phyloP scores from a whole-genome alignment of 2,113 vertebrate species.

The Centropus unirufus region DNA sequence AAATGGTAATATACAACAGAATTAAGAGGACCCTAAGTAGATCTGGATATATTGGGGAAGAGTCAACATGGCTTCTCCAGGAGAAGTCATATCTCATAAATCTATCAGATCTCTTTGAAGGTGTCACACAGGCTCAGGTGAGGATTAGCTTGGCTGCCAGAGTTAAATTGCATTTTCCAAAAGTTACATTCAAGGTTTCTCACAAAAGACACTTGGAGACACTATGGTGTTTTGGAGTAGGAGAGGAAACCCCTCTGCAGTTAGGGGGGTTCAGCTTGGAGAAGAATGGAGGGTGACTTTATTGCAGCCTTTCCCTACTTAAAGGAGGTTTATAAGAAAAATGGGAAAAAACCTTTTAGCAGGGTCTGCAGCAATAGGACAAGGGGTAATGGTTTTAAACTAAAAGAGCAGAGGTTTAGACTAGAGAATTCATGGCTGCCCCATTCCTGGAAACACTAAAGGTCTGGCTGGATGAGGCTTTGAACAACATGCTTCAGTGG shows the following conservation, averaged over 20 bases:
- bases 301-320: too few relatives aligned
- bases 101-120: background rate
- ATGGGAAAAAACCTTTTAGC: too few relatives aligned
- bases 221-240: background rate
- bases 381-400: too few relatives aligned
- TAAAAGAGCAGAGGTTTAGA: too few relatives aligned
- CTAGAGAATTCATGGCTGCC: too few relatives aligned
- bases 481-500: too few relatives aligned
- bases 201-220: background rate
- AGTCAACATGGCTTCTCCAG: background rate
- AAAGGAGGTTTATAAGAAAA: too few relatives aligned
- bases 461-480: too few relatives aligned
- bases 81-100: background rate
- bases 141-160: background rate
- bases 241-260: background rate
- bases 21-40: background rate
- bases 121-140: background rate
- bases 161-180: background rate
- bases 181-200: background rate
- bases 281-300: too few relatives aligned
- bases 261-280: too few relatives aligned
- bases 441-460: too few relatives aligned
- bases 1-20: background rate
- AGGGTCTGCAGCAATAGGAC: too few relatives aligned
- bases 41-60: background rate